Base-by-base conservation (phyloP, 2,113 vertebrate genomes). In the Bothrops jararaca region DNA sequence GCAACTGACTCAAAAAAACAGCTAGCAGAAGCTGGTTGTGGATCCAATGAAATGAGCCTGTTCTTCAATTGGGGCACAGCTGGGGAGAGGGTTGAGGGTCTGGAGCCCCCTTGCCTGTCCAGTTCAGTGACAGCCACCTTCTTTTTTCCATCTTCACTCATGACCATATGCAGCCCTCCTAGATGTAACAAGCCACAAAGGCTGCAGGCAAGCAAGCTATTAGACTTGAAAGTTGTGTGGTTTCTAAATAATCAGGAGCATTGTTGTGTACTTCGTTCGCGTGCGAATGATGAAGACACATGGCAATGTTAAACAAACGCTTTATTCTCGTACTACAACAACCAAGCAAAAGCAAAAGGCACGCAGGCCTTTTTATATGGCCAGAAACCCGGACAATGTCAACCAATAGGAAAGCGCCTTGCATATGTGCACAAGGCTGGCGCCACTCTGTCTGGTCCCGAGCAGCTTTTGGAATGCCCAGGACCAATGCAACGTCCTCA, bases 1-100 rank as follows among this genome's bases (percentile, higher is more conserved):
- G 5, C 24, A 0, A 9, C 9, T 0, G 88, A 0, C 48, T 86
- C 3, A n/a, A 64, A 0, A 3, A 42, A 48, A 26, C 0, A 1
- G 1, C 45, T 3, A 0, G 48, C 89, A 86, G 85, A 56, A 54
- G n/a, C 6, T 8, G 88, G 86, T 80, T 64, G 1, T 1, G 0
- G 52, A 42, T 1, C 20, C n/a, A 34, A 87, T 0, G 2, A 48
- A 56, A 60, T 4, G 2, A 0, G 13, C 10, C 3, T 5, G 80
- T 18, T 29, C 56, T 48, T 39, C 11, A 26, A 26, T 4, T 13
- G 0, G 20, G 60, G 0, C 0, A 22, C 34, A 39, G 34, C 45
- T 2, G 29, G 0, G 0, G 0, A 0, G 3, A 3, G 0, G 9
- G 0, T 39, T 0, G 80, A 0, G 2, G 24, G 45, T 24, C 69